These are phyloP conservation scores for Myopa tessellatipennis DNA, from an alignment of 2,888 invertebrate species.

Conservation along the genomic window DNA sequence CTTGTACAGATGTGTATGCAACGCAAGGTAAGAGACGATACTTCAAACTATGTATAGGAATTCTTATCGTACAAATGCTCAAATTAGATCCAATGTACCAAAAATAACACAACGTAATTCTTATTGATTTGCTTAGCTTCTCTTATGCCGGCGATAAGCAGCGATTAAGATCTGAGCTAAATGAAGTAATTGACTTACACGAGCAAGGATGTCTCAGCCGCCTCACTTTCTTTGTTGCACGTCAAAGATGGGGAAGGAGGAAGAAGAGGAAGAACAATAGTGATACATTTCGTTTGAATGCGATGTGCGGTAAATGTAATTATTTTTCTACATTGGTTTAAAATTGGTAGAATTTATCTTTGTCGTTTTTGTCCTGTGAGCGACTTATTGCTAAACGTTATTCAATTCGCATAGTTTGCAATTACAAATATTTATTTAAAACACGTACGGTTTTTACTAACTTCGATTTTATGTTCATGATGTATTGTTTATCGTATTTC, in stretches of 20 bases:
- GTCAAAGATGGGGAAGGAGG: slow-evolving; percentile 33
- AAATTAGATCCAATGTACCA: neutral
- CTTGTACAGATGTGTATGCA: slow-evolving; percentile 67
- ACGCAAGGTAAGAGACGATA: slow-evolving; percentile 47
- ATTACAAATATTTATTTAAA: no score
- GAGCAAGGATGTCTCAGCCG: slow-evolving; percentile 53
- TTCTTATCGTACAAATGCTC: neutral
- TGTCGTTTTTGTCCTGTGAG: no score
- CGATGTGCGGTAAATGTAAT: slow-evolving; percentile 61
- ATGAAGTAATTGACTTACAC: slow-evolving; percentile 53
- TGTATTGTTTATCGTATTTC: no score
- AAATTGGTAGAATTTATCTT: slow-evolving; percentile 17
- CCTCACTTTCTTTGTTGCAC: slow-evolving; percentile 59
- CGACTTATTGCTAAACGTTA: no score
- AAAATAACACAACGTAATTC: neutral
- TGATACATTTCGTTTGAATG: slow-evolving; percentile 45
- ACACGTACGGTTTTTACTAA: no score
- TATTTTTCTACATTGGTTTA: slow-evolving; percentile 55
- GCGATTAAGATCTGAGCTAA: slow-evolving; percentile 48
- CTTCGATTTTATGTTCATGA: no score
- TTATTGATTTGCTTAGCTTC: slow-evolving; percentile 49
- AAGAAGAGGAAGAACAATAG: slow-evolving; percentile 26
- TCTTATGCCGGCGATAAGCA: slow-evolving; percentile 48
- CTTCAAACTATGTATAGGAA: no score
- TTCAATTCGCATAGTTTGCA: no score